These are phyloP conservation scores for Haplotaxodon microlepis DNA, from an alignment of 2,113 vertebrate species.

Conservation along the genomic window DNA sequence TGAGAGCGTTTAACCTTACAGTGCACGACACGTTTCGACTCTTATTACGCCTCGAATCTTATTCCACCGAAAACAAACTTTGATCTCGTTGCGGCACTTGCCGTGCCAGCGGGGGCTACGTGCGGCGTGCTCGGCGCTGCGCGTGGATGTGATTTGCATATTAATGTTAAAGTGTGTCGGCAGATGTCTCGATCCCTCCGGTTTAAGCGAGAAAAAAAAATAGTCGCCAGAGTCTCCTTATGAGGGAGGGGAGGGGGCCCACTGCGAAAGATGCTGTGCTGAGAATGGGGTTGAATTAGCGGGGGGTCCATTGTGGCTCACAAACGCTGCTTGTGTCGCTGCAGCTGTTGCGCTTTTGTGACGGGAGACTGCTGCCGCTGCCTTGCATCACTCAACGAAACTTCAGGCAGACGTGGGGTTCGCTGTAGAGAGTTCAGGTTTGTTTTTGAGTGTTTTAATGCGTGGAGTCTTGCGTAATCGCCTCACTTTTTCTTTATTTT, in stretches of 20 bases:
- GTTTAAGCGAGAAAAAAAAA: slow-evolving; percentile 24
- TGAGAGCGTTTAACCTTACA: background rate
- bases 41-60: slow-evolving; percentile 27
- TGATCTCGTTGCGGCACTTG: slow-evolving; percentile 48
- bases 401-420: background rate
- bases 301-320: slow-evolving; percentile 65
- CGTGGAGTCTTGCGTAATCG: background rate
- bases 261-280: slow-evolving; percentile 37
- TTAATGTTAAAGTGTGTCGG: slow-evolving; percentile 75
- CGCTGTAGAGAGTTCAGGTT: background rate
- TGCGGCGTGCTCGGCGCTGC: slow-evolving; percentile 9
- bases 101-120: slow-evolving; percentile 2
- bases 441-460: background rate
- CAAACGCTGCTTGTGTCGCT: slow-evolving; percentile 53
- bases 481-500: background rate
- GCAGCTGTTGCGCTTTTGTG: slow-evolving; percentile 75
- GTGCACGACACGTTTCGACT: background rate
- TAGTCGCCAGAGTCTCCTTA: slow-evolving; percentile 45
- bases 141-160: slow-evolving; percentile 80
- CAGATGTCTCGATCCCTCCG: slow-evolving; percentile 82
- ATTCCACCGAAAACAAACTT: slow-evolving; percentile 55
- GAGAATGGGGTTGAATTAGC: slow-evolving; percentile 62
- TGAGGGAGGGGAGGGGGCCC: slow-evolving; percentile 6
- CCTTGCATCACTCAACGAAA: slow-evolving; percentile 9
- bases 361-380: slow-evolving; percentile 11